A percentile compares a stretch with the other conserved stretches of the same genome.
Conservation (phyloP, 2,888 invertebrate genomes). For the Acrobasis repandana region DNA sequence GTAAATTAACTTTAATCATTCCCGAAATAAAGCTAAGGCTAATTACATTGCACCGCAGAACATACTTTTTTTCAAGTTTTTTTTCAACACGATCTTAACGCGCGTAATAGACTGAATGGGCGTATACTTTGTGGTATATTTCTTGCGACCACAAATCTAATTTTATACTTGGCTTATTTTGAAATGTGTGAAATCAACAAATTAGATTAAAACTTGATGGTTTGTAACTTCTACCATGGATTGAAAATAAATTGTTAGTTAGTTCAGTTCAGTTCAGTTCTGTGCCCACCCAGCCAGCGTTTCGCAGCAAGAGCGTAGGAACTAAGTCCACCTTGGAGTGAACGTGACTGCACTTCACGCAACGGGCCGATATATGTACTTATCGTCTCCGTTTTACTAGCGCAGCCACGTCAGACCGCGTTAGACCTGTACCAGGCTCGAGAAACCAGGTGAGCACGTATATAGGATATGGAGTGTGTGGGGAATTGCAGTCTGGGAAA, state of each 20-base stretch:
- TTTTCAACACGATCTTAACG: not conserved
- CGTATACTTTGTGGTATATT: not conserved
- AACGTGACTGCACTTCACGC: too few species aligned
- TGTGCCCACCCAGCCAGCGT: too few species aligned
- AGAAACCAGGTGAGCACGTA: too few species aligned
- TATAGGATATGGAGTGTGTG: too few species aligned
- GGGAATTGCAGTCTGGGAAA: too few species aligned
- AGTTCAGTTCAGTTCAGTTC: too few species aligned
- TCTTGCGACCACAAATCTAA: not conserved
- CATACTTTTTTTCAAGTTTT: not conserved
- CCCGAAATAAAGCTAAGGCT: not conserved
- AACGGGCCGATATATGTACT: too few species aligned
- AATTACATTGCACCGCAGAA: not conserved
- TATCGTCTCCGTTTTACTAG: too few species aligned
- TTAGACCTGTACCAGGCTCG: too few species aligned
- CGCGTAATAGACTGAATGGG: not conserved
- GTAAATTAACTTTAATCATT: constrained; percentile 7
- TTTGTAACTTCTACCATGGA: not conserved
- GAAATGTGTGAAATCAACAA: not conserved
- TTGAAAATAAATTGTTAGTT: not conserved
- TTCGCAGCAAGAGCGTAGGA: too few species aligned
- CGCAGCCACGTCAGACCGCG: too few species aligned
- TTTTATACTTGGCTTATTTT: not conserved
- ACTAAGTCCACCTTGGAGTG: too few species aligned
- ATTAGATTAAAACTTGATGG: not conserved